A percentile compares a stretch with the other conserved stretches of the same genome.
These are phyloP conservation scores for Dione juno DNA, from an alignment of 2,888 invertebrate species.

Conservation along the genomic window DNA sequence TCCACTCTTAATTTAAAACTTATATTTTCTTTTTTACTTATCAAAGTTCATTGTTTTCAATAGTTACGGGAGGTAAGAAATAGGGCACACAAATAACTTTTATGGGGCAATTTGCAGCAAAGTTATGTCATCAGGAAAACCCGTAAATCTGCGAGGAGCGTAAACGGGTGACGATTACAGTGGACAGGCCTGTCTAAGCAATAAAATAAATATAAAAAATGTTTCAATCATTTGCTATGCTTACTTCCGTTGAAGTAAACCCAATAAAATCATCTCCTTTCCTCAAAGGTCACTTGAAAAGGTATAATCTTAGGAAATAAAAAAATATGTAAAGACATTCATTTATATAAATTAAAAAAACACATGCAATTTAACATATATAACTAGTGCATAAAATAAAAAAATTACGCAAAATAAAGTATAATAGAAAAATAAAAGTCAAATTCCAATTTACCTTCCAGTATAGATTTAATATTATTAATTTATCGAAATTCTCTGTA, in stretches of 20 bases:
- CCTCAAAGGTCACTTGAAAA: not conserved
- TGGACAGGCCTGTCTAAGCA: constrained; percentile 61
- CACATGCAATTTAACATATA: too few relatives aligned
- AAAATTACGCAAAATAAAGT: too few relatives aligned
- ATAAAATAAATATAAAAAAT: constrained; percentile 57
- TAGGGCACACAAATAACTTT: constrained; percentile 72
- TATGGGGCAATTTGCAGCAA: constrained; percentile 73
- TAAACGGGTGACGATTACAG: constrained; percentile 67
- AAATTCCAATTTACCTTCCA: too few relatives aligned
- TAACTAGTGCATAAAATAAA: too few relatives aligned
- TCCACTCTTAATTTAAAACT: too few relatives aligned
- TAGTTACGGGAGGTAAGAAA: constrained; percentile 24
- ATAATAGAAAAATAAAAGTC: too few relatives aligned
- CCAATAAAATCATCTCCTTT: not conserved
- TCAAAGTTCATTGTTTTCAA: constrained; percentile 36
- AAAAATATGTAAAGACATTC: too few relatives aligned
- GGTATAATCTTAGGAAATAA: too few relatives aligned
- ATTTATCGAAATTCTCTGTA: too few relatives aligned
- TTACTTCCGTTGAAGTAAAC: not conserved
- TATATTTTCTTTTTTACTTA: not conserved
- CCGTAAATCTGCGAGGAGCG: constrained; percentile 70
- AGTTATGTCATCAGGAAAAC: constrained; percentile 74
- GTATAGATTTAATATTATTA: too few relatives aligned
- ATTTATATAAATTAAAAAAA: too few relatives aligned
- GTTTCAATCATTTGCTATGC: constrained; percentile 5